A percentile compares a stretch with the other conserved stretches of the same genome.
Evolutionary conservation across 2,888 invertebrate species (phyloP).

Genomic region (Xestia ashworthii): DNA sequence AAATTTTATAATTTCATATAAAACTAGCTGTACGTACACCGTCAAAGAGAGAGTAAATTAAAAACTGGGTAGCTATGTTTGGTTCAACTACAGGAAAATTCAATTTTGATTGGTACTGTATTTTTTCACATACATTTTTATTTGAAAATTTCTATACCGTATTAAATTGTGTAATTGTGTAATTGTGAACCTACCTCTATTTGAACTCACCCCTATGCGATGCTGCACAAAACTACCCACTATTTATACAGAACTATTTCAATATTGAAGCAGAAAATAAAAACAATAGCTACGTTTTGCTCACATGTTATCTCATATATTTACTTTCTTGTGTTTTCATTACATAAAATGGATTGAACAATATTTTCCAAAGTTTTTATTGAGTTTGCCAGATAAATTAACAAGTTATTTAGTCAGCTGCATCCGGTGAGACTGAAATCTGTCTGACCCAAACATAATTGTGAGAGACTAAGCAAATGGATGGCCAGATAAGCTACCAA

Average conservation of each 20-base stretch:
- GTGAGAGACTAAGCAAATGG: background rate
- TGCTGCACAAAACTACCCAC: background rate
- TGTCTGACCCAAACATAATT: background rate
- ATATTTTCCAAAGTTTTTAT: background rate
- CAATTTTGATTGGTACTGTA: background rate
- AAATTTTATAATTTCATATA: background rate
- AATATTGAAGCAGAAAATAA: background rate
- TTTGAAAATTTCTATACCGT: background rate
- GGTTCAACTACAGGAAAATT: background rate
- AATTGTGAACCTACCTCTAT: background rate
- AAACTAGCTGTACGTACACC: background rate
- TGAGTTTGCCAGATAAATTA: background rate
- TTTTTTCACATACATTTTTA: background rate
- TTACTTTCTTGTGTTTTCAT: background rate
- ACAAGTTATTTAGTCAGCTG: background rate
- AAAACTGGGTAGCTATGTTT: background rate
- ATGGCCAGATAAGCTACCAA: background rate
- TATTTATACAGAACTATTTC: background rate
- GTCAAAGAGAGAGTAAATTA: background rate
- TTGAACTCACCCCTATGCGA: background rate
- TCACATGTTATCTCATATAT: background rate
- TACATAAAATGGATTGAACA: background rate
- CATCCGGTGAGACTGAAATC: background rate
- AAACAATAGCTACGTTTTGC: background rate
- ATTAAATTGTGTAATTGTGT: background rate